Evolutionary conservation across 2,113 vertebrate species (phyloP), one percentile per base, ranked within the genome.

Genomic region (Oceanites oceanicus): DNA sequence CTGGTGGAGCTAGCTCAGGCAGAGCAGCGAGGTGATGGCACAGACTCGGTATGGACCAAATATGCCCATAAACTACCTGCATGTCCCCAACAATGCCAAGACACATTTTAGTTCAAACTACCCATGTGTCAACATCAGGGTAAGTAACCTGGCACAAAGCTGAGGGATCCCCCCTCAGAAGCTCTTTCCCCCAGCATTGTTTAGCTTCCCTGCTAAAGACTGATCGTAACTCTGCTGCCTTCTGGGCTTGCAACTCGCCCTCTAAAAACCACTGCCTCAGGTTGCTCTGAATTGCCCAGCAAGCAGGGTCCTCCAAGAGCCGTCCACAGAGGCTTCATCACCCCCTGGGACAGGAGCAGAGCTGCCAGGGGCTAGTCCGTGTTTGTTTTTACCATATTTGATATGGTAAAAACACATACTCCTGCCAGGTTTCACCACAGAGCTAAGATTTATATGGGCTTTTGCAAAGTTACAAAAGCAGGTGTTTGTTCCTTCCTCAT

Each of bases 251-350:
- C 55, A 65, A 38, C 22, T 42, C 10, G 7, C 25, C 25, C 56
- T 40, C 68, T 53, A 53, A 59, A 86, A 81, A n/a, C 2, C 30
- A 25, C 49, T 63, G 42, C 22, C 27, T 9, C 22, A 15, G 18
- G 12, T 44, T 62, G 40, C 61, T 85, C n/a, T 3, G 2, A 56
- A 42, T 29, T 1, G 0, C 71, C n/a, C 2, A 2, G 34, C 1
- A 3, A 22, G 65, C 15, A 15, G 23, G 23, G 32, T 49, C n/a
- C 58, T 55, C 71, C 10, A 25, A 59, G 22, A 55, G n/a, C 55
- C 15, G 49, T 38, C 36, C n/a, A 50, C 40, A 58, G 44, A 52
- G 61, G 29, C 30, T 65, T 49, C 45, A 9, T 34, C 15, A 36
- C 34, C 34, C 70, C 44, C 61, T 58, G 36, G 32, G 38, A 56